Evolutionary conservation across 1,140 invertebrate genomes (phyloP), one percentile per base, ranked within the genome.

Genomic region (Neelides sp.): DNA sequence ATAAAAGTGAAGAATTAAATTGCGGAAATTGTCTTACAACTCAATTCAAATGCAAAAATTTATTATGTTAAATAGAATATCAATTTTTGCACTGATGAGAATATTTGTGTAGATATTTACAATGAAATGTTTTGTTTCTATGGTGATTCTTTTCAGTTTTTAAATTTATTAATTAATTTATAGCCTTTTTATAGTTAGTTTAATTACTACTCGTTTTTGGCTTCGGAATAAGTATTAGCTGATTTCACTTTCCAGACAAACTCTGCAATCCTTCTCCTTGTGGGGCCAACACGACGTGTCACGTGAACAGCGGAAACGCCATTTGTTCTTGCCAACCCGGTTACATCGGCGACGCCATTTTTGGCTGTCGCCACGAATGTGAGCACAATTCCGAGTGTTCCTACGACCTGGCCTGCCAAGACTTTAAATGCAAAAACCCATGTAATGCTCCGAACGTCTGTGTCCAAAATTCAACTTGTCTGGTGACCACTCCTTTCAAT

Each of bases 181-280:
- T n/a, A n/a, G n/a, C n/a, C n/a, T n/a, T n/a, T n/a, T n/a, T n/a
- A n/a, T n/a, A n/a, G n/a, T n/a, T n/a, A n/a, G n/a, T n/a, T n/a
- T n/a, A n/a, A n/a, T n/a, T n/a, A n/a, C n/a, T n/a, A n/a, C n/a
- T n/a, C n/a, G n/a, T n/a, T n/a, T n/a, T n/a, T n/a, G n/a, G n/a
- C n/a, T n/a, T n/a, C n/a, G n/a, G n/a, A n/a, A n/a, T n/a, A n/a
- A n/a, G n/a, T n/a, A n/a, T n/a, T n/a, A n/a, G n/a, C 30, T 17
- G 19, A 12, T 58, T 42, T 52, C 48, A 50, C 41, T 61, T 70
- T 69, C 13, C 64, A 83, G 80, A 82, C 68, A 82, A 84, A 61
- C 73, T 80, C 15, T 87, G 83, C 61, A 77, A 83, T 61, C 82
- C 81, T 1, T 82, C 76, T 47, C 83, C 83, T 0, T 89, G 84